Evolutionary conservation across 2,113 vertebrate species (phyloP).

Genomic region (Lepidothrix coronata): DNA sequence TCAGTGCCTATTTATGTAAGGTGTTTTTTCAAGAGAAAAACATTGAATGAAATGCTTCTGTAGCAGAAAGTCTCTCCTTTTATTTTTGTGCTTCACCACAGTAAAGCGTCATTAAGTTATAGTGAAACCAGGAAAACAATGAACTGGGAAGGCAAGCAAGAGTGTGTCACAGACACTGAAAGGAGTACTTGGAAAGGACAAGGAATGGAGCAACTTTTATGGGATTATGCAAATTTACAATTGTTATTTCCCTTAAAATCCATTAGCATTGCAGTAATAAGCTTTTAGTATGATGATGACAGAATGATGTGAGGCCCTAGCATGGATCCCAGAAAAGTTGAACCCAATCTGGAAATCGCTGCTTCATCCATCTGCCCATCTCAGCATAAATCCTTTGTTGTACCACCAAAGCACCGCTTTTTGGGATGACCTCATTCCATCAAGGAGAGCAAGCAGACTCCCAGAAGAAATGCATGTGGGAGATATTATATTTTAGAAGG

Average conservation of each 20-base stretch:
- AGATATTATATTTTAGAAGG: neutral
- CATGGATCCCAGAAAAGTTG: neutral
- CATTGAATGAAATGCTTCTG: neutral
- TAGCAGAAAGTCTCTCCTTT: neutral
- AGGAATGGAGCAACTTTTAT: neutral
- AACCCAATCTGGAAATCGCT: neutral
- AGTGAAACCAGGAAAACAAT: neutral
- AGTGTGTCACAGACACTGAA: neutral
- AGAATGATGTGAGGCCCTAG: neutral
- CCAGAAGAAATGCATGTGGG: neutral
- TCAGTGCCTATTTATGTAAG: neutral
- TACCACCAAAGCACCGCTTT: neutral
- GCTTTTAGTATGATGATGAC: neutral
- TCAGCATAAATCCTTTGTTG: neutral
- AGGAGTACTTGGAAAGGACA: neutral
- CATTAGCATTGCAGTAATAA: neutral
- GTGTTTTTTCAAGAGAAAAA: neutral
- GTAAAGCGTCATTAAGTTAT: neutral
- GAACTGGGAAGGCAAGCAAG: neutral
- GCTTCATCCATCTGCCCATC: neutral
- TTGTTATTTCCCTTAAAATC: constrained; percentile 1
- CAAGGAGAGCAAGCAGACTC: neutral
- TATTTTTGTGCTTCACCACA: neutral
- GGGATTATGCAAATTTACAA: neutral
- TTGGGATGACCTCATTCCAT: neutral